Base-by-base conservation (phyloP, 2,888 invertebrate species). In the Metellina segmentata region DNA sequence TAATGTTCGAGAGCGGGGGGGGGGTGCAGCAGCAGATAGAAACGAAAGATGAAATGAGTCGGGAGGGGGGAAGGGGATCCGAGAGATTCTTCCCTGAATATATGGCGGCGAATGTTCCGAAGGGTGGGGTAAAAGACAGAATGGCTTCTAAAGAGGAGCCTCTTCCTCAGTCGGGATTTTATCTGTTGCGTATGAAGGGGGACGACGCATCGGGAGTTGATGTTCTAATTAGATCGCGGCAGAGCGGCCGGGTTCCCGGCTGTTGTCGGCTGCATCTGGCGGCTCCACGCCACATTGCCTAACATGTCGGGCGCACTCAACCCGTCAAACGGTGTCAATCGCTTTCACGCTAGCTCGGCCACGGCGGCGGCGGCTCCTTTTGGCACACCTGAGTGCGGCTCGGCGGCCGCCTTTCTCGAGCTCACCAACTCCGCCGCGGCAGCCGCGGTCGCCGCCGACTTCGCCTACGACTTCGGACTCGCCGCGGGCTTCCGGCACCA, bases 301-400 rank as follows among this genome's bases (percentile, higher is more conserved):
- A 82, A 78, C 91, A 93, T 93, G 93, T 91, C 93, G 90, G 92
- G 93, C 91, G 93, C 93, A 92, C 90, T 93, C 91, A 93, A 93
- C 91, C 93, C 93, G 88, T 93, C 93, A 93, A 92, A 82, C 92
- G 86, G 93, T 85, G 93, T 93, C 93, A 93, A 93, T 93, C 93
- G 93, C 89, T 93, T 93, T 90, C 93, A 93, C 93, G 91, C 91
- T 81, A 78, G 77, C 90, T 61, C 92, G 79, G 90, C 89, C 70
- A 74, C 92, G 70, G 34, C 34, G 34, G 82, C 92, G 53, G 81
- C 83, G 82, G 85, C 92, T 79, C 92, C 92, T 72, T 93, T 93
- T 88, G 90, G 83, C 90, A 89, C 93, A 93, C 93, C 93, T 93
- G 93, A 91, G 83, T 89, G 91, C 83, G 90, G 90, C 49, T 74